Conservation (phyloP, 2,113 vertebrate species). For the Probosciger aterrimus region DNA sequence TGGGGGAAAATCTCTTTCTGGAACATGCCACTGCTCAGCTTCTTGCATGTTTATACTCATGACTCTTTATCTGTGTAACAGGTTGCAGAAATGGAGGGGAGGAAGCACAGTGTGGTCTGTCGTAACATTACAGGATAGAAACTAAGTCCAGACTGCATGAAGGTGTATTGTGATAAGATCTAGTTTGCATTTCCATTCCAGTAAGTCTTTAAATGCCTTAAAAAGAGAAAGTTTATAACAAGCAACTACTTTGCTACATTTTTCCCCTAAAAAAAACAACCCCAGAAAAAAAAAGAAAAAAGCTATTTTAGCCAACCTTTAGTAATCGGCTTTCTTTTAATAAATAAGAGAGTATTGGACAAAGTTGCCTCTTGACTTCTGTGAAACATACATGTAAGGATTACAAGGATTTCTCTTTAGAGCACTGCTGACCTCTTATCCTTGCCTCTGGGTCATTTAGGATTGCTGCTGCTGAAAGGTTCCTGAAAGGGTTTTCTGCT, state of each 20-base stretch:
- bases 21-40: neutral
- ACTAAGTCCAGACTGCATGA: neutral
- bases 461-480: neutral
- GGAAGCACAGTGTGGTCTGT: conserved; percentile 13
- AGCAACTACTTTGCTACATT: neutral
- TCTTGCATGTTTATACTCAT: neutral
- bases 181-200: neutral
- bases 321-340: neutral
- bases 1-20: neutral
- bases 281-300: neutral
- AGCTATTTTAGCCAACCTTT: neutral
- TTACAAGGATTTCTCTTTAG: neutral
- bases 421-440: neutral
- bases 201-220: neutral
- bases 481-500: neutral
- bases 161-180: neutral
- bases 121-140: neutral
- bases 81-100: neutral
- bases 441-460: neutral
- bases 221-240: neutral
- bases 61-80: neutral
- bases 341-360: neutral
- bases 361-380: neutral
- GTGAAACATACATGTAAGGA: fast-evolving
- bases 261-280: neutral